Conservation (phyloP, 2,113 vertebrate species). For the Solea solea region DNA sequence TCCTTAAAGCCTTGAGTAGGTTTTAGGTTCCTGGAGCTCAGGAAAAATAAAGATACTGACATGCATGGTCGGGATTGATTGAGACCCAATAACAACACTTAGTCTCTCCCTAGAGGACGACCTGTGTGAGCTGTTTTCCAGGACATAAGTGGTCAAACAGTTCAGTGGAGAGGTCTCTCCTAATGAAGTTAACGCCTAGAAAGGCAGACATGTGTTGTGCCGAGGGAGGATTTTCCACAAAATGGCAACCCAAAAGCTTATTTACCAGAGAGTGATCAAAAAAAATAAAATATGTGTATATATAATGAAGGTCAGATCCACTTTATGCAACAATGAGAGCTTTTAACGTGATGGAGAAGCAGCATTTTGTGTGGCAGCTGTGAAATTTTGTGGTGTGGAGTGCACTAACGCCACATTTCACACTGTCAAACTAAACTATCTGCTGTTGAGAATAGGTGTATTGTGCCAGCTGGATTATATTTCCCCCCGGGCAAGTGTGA, state of each 20-base stretch:
- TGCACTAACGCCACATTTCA: constrained; percentile 53
- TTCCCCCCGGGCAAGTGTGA: constrained; percentile 44
- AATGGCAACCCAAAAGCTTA: background rate
- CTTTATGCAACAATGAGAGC: background rate
- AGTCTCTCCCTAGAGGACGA: background rate
- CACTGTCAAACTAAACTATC: constrained; percentile 58
- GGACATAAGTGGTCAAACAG: background rate
- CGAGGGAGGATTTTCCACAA: background rate
- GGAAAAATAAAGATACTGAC: background rate
- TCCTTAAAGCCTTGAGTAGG: background rate
- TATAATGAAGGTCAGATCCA: background rate
- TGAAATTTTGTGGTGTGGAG: constrained; percentile 36
- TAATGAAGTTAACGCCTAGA: background rate
- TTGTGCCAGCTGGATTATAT: constrained; percentile 64
- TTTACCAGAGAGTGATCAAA: background rate
- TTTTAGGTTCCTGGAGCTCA: background rate
- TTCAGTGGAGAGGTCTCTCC: background rate
- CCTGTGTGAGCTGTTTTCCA: background rate
- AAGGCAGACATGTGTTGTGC: background rate
- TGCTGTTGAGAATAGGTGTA: constrained; percentile 53
- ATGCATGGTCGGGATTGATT: background rate
- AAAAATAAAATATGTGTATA: background rate
- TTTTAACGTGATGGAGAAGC: constrained; percentile 18
- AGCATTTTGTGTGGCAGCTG: constrained; percentile 39
- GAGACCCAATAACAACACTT: background rate